Evolutionary conservation across 2,888 invertebrate genomes (phyloP).

Genomic region (Anoplius nigerrimus): DNA sequence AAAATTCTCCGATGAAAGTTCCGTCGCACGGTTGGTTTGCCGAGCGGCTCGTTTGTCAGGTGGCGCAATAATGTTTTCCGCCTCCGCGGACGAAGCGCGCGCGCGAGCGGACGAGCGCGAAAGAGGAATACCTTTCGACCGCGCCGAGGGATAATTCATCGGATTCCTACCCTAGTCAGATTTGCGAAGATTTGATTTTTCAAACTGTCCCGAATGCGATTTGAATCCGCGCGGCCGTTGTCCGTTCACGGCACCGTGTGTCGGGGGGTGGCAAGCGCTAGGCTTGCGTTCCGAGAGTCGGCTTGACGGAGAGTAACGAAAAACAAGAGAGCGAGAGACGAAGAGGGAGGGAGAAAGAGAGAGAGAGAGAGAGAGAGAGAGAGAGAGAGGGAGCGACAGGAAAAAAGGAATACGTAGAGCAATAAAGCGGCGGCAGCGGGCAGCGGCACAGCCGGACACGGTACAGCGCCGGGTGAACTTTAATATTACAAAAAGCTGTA

Average conservation of each 20-base stretch:
- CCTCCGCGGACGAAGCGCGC: constrained; percentile 1
- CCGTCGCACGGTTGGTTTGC: no score
- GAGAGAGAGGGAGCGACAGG: background rate
- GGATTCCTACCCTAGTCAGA: no score
- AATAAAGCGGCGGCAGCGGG: constrained; percentile 7
- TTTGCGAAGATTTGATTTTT: background rate
- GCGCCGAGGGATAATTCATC: no score
- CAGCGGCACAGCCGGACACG: constrained; percentile 25
- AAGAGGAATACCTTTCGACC: no score
- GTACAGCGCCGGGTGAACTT: constrained; percentile 55
- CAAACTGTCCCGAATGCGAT: no score
- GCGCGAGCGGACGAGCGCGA: no score
- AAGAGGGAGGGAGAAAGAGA: constrained; percentile 3
- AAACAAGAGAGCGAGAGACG: constrained; percentile 20
- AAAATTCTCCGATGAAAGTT: background rate
- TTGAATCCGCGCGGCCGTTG: no score
- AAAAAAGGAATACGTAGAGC: constrained; percentile 38
- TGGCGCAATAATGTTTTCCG: constrained; percentile 13
- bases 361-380: constrained; percentile 26
- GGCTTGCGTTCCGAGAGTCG: no score
- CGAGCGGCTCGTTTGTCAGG: no score
- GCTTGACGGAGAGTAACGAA: background rate
- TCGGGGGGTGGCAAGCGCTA: no score
- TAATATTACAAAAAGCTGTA: constrained; percentile 71
- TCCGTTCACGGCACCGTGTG: no score